Percentiles rank a stretch among this genome's conserved stretches.
phyloP scores from a whole-genome alignment of 2,797 vertebrate species.

The Ceyx erithaca region DNA sequence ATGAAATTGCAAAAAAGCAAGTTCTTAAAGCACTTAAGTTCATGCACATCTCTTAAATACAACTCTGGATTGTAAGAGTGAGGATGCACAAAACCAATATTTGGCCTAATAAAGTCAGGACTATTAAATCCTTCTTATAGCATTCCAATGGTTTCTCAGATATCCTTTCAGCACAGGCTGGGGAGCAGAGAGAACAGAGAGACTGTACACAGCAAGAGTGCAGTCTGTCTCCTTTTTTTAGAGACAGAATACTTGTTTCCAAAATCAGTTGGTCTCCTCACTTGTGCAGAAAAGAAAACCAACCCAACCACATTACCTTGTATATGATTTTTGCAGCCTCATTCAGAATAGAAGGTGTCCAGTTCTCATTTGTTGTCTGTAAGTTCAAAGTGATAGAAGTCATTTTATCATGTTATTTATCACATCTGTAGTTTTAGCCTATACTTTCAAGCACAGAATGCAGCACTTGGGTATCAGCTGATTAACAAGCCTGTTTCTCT shows the following conservation, averaged over 20 bases:
- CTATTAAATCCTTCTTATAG: neutral
- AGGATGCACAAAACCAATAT: neutral
- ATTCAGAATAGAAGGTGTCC: constrained; percentile 91
- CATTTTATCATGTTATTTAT: neutral
- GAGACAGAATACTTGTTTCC: neutral
- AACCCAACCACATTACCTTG: constrained; percentile 82
- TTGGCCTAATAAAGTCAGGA: neutral
- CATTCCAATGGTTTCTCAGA: neutral
- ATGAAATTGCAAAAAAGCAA: neutral
- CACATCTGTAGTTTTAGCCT: neutral
- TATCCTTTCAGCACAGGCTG: neutral
- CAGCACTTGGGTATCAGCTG: neutral
- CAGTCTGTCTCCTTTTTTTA: no score
- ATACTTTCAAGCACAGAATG: neutral
- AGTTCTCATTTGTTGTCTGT: constrained; percentile 92
- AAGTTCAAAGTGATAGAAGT: constrained; percentile 11
- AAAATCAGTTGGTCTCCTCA: neutral
- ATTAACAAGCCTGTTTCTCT: neutral
- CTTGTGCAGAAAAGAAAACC: neutral
- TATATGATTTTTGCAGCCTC: constrained; percentile 94
- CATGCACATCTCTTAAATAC: neutral
- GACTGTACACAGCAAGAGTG: neutral
- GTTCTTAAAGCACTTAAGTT: neutral
- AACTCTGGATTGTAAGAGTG: rapidly evolving
- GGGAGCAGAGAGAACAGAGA: neutral